Base-by-base conservation (phyloP, 2,113 vertebrate genomes). In the Lutjanus erythropterus region DNA sequence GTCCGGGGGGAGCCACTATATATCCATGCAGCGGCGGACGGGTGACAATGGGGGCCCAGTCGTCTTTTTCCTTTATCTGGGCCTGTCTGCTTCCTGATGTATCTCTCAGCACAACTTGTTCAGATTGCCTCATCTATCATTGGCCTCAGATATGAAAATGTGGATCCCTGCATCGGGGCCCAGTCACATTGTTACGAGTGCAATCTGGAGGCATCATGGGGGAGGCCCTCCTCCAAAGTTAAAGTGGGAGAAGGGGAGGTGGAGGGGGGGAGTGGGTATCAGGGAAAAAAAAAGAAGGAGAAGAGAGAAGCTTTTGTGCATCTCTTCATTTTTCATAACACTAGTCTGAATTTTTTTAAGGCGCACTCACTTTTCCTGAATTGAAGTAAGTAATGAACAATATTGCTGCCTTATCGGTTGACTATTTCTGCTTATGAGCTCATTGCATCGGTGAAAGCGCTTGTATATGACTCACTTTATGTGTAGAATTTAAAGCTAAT, bases 111-210 rank as follows among this genome's bases (percentile, higher is more conserved):
- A 85, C 89, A 93, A 92, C 89, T 88, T 89, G 86, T 92, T 90
- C 86, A 89, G 92, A 95, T 95, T 93, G 92, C 92, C 94, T 95
- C 94, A 95, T 96, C 94, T 90, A 95, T 96, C 95, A 95, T 77
- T 85, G 88, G 85, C 83, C 80, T 88, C 90, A 86, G 76, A 91
- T 93, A 93, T 92, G 90, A 92, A 92, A 92, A 94, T 93, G 91
- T 82, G 81, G 90, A 94, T 93, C 72, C 78, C 84, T 84, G 91
- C 83, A 84, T 88, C 70, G 73, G 76, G 83, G 73, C 79, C 71
- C 66, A 86, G 89, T 85, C 83, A 84, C 81, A 78, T 86, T 90
- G 86, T 93, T 91, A 91, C 66, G 27, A 86, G 80, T 81, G 70
- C 89, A 91, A 93, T 93, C 90, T 91, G 90, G 67, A 85, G 61